phyloP scores from a whole-genome alignment of 1,140 invertebrate species.

The Aphidius gifuensis region DNA sequence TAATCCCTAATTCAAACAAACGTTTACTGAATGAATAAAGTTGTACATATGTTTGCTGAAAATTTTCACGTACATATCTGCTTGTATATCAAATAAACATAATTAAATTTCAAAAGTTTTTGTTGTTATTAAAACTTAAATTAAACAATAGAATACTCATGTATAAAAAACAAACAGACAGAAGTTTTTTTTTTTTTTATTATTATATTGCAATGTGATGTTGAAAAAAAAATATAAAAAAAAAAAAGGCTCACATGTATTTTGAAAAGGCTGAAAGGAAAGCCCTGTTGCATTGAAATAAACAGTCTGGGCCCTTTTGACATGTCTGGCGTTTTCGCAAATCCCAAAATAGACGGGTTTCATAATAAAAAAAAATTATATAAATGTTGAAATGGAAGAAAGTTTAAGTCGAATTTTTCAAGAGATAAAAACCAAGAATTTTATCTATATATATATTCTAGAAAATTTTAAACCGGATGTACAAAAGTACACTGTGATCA shows the following conservation, averaged over 20 bases:
- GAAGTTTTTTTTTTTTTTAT: too few relatives aligned
- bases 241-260: too few relatives aligned
- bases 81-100: too few relatives aligned
- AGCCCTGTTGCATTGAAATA: constrained; percentile 17
- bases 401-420: background rate
- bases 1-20: constrained; percentile 16
- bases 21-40: background rate
- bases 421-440: too few relatives aligned
- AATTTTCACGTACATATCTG: too few relatives aligned
- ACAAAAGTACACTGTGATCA: background rate
- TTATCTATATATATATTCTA: too few relatives aligned
- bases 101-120: too few relatives aligned
- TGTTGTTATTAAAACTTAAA: too few relatives aligned
- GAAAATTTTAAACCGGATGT: constrained; percentile 2
- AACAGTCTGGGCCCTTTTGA: constrained; percentile 13
- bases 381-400: background rate
- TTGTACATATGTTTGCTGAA: too few relatives aligned
- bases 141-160: too few relatives aligned
- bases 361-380: constrained; percentile 2
- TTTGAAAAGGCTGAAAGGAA: constrained; percentile 14
- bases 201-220: background rate
- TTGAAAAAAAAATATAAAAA: too few relatives aligned
- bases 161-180: too few relatives aligned
- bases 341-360: constrained; percentile 15
- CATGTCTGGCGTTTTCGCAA: constrained; percentile 17